Conservation (phyloP, 2,113 vertebrate genomes). For the Argyrosomus japonicus region DNA sequence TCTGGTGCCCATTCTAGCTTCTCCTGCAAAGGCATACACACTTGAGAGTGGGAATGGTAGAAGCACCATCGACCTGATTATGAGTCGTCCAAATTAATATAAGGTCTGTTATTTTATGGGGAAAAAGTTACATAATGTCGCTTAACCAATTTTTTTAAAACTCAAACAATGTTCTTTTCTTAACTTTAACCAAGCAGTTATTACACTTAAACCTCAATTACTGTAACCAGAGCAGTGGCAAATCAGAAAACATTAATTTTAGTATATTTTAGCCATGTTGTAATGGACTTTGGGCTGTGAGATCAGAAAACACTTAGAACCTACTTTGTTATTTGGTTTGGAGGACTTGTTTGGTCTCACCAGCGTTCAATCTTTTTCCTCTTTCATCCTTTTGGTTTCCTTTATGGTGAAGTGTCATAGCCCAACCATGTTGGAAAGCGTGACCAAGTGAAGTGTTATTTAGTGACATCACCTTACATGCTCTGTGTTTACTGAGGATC, state of each 20-base stretch:
- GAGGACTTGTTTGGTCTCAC: not conserved
- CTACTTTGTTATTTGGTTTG: not conserved
- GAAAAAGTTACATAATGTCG: too few relatives aligned
- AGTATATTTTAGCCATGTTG: not conserved
- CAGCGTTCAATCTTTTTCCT: not conserved
- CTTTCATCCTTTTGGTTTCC: not conserved
- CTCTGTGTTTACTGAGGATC: slow-evolving; percentile 1
- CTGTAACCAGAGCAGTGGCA: not conserved
- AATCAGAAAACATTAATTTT: not conserved
- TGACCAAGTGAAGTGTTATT: not conserved
- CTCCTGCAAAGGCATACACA: too few relatives aligned
- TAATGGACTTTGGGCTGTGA: not conserved
- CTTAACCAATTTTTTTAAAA: too few relatives aligned
- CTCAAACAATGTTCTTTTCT: not conserved
- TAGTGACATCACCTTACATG: not conserved
- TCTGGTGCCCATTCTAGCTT: too few relatives aligned
- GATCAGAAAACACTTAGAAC: not conserved
- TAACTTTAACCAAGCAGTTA: not conserved
- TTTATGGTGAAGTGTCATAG: not conserved
- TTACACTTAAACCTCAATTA: not conserved
- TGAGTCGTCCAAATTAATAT: too few relatives aligned
- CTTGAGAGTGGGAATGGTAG: too few relatives aligned
- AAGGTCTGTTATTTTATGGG: too few relatives aligned
- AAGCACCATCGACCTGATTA: too few relatives aligned
- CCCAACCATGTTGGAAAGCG: not conserved